Evolutionary conservation across 2,113 vertebrate genomes (phyloP).

Genomic region (Meriones unguiculatus): DNA sequence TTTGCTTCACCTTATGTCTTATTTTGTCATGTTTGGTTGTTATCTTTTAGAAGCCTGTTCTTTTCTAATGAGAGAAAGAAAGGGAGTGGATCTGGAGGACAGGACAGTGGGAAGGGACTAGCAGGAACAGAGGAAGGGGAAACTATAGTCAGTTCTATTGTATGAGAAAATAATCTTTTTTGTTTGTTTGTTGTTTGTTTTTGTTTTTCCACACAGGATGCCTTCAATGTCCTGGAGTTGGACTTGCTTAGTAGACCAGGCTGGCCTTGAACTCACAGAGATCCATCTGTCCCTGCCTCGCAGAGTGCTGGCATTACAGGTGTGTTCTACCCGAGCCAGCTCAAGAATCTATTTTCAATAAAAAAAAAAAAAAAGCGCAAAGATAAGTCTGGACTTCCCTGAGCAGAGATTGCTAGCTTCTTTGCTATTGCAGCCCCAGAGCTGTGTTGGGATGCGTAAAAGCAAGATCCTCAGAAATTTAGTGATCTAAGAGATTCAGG

Average conservation of each 20-base stretch:
- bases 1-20: neutral
- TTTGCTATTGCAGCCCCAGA: rapidly evolving
- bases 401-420: neutral
- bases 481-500: neutral
- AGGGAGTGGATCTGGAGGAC: neutral
- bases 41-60: neutral
- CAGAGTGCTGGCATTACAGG: no score
- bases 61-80: neutral
- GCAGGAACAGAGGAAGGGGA: neutral
- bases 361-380: neutral
- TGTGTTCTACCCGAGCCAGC: no score
- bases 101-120: neutral
- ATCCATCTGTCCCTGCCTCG: no score
- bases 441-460: neutral
- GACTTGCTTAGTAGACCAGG: no score
- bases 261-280: no score
- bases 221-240: no score
- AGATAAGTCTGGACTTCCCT: neutral
- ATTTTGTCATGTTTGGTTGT: neutral
- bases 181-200: no score
- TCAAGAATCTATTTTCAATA: neutral
- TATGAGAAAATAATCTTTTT: neutral
- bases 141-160: neutral
- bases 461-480: rapidly evolving
- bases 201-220: no score